Evolutionary conservation across 2,888 invertebrate species (phyloP).

Genomic region (Ernsta delagoae): DNA sequence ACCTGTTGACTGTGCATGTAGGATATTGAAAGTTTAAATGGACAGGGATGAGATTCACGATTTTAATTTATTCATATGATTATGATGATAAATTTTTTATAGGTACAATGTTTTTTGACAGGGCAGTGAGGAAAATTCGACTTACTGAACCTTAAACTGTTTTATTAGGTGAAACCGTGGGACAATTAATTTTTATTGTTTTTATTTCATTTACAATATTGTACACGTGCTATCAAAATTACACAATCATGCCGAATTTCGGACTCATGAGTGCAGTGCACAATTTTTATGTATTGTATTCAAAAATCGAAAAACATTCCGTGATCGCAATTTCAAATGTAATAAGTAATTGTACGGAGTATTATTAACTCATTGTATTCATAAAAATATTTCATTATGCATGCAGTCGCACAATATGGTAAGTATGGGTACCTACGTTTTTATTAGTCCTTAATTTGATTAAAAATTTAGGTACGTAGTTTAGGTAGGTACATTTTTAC

Average conservation of each 20-base stretch:
- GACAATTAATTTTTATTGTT: too few species aligned
- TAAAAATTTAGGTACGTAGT: too few species aligned
- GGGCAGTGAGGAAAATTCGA: too few species aligned
- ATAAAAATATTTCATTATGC: conserved; percentile 27
- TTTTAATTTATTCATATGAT: too few species aligned
- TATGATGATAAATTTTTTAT: too few species aligned
- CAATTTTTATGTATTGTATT: conserved; percentile 6
- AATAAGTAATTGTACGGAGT: conserved; percentile 33
- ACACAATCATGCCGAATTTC: background rate
- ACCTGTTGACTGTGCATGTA: conserved; percentile 58
- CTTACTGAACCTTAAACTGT: too few species aligned
- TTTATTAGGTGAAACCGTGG: too few species aligned
- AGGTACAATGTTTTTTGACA: too few species aligned
- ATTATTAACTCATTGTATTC: conserved; percentile 36
- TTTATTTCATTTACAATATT: too few species aligned
- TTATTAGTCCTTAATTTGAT: conserved; percentile 3
- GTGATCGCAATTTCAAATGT: conserved; percentile 36
- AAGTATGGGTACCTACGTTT: conserved; percentile 7
- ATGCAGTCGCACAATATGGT: conserved; percentile 23
- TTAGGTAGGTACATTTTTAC: too few species aligned
- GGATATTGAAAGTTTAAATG: background rate
- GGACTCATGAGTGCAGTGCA: background rate
- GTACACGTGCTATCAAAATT: background rate
- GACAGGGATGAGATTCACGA: too few species aligned
- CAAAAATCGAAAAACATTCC: conserved; percentile 21